A percentile compares a stretch with the other conserved stretches of the same genome.
Evolutionary conservation across 1,140 invertebrate species (phyloP).

Genomic region (Rhysida immarginata): DNA sequence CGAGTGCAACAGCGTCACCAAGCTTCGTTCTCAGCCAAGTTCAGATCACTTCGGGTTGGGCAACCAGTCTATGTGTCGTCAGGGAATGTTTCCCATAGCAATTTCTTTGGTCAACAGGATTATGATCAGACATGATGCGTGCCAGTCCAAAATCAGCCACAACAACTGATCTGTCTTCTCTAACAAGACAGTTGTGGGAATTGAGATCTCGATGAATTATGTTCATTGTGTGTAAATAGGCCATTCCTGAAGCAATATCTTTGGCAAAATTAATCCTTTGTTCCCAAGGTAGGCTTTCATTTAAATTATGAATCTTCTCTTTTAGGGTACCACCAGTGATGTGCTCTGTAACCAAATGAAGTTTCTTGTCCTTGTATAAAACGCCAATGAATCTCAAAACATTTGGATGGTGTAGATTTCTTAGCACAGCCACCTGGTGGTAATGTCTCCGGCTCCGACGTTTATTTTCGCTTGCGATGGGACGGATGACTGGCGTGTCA

Average conservation of each 20-base stretch:
- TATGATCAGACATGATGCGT: constrained; percentile 56
- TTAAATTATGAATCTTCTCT: constrained; percentile 56
- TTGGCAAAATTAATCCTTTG: constrained; percentile 67
- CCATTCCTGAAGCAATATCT: constrained; percentile 83
- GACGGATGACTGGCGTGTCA: too few species aligned
- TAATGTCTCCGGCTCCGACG: too few species aligned
- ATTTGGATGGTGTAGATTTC: constrained; percentile 73
- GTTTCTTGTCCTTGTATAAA: constrained; percentile 76
- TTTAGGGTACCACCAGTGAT: constrained; percentile 79
- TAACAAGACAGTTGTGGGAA: constrained; percentile 88
- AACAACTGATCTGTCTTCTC: constrained; percentile 74
- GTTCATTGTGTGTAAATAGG: constrained; percentile 82
- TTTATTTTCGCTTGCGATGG: too few species aligned
- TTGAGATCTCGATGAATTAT: constrained; percentile 93
- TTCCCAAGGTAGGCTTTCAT: constrained; percentile 58
- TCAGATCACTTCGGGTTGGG: too few species aligned
- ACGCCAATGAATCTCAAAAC: constrained; percentile 85
- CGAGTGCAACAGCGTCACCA: too few species aligned
- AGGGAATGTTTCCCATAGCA: constrained; percentile 20
- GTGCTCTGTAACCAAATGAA: constrained; percentile 76
- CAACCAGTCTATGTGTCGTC: too few species aligned
- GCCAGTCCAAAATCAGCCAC: constrained; percentile 91
- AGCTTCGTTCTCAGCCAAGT: too few species aligned
- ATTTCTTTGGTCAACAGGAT: constrained; percentile 23
- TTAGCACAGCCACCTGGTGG: constrained; percentile 76